Base-by-base conservation (phyloP, 2,797 vertebrate genomes). In the Leptoclinus maculatus region DNA sequence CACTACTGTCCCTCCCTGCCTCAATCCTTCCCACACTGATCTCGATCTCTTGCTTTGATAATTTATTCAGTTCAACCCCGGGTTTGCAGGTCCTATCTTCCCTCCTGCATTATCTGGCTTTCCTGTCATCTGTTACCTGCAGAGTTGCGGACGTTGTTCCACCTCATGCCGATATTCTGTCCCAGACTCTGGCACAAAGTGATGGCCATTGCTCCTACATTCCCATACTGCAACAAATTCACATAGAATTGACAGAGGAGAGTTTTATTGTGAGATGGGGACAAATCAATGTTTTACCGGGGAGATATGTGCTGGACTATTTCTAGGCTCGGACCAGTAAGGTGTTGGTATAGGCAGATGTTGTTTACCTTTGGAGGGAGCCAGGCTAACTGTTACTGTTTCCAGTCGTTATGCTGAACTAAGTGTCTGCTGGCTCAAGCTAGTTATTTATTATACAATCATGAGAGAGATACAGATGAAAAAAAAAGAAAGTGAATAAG, bases 101-200 rank as follows among this genome's bases (percentile, higher is more conserved):
- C 6, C 23, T 9, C 2, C 49, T 58, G 57, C 54, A 7, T 62
- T 45, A 58, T 23, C 51, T 60, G 32, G 17, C 13, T 5, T 7
- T 62, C 23, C 32, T 14, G 5, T 16, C 16, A 13, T 72, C 66
- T 65, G 57, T 83, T 74, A 97, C 97, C 96, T 94, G 97, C 97
- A 0, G 97, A 95, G 47, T 88, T 88, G 6, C 96, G 96, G 62
- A 94, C 96, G 82, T 97, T 97, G 91, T 98, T 98, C 97, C 97
- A 99, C 95, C 95, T 97, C 97, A 99, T 98, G 78, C 97, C 97
- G 67, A 99, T 92, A 90, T 99, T 99, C 92, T 98, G 97, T 16
- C 97, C 97, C 68, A 99, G 94, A 0, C 96, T 98, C 94, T 99
- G 97, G 16, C 96, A 97, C 93, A 99, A 91, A 0, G 96, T 97